Base-by-base conservation (phyloP, 2,113 vertebrate species). In the Cephalopholis sonnerati region DNA sequence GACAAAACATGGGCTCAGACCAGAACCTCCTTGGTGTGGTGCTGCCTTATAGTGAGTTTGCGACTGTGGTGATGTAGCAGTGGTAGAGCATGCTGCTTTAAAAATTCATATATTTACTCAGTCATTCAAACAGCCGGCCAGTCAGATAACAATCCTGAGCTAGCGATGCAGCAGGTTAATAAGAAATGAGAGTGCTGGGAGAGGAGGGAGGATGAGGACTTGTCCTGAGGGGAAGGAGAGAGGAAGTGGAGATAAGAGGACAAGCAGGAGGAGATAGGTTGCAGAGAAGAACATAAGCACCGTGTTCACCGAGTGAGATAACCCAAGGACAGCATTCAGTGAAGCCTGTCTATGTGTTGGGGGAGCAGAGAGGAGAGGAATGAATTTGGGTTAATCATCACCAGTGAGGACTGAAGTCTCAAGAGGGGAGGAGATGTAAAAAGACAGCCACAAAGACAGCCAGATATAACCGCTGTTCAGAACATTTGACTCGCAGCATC, bases 311-410 rank as follows among this genome's bases (percentile, higher is more conserved):
- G 63, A 69, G 62, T 32, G 53, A 59, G 65, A 87, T 41, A 81
- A 70, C 61, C 44, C 68, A 82, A 78, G 73, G 87, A 82, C 32
- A 25, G 71, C 54, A 17, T 25, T 62, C 27, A 48, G 57, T 25
- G 20, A 71, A 36, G 70, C 73, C 78, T 64, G 36, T 44, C 71
- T 69, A 2, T 39, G 70, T 63, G 81, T 55, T 75, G 25, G 32
- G 87, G 81, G 62, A 86, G 63, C 62, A 29, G 63, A 70, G 39
- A 62, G 69, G n/a, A 58, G 59, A 32, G 63, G 41, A 76, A 81
- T 65, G 36, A 36, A 88, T 88, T 53, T 89, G 84, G 84, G 79
- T 83, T 86, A 88, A 84, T 90, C 79, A 77, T 82, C 82, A 73
- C 44, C 70, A 59, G 79, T 67, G 70, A 86, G 73, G 81, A 50